Percentiles rank a stretch among this genome's conserved stretches.
These are phyloP conservation scores for Lagopus leucura DNA, from an alignment of 2,113 vertebrate genomes.

Conservation along the genomic window DNA sequence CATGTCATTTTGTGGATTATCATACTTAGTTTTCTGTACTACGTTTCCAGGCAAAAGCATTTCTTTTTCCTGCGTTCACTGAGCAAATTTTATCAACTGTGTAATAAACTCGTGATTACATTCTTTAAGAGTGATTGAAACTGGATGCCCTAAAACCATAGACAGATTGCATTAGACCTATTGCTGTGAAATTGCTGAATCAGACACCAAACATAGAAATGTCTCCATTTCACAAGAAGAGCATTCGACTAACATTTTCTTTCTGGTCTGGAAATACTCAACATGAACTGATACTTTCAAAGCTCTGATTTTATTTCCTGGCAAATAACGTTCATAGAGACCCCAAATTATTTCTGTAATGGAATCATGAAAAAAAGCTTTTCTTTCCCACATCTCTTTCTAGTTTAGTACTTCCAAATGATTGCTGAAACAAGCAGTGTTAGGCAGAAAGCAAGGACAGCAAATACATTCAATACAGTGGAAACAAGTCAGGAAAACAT, in stretches of 20 bases:
- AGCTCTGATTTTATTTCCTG: not conserved
- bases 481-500: not conserved
- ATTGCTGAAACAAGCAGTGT: not conserved
- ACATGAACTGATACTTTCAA: not conserved
- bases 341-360: not conserved
- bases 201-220: not conserved
- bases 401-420: not conserved
- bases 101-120: not conserved
- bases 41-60: not conserved
- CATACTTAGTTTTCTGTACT: not conserved
- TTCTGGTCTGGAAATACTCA: not conserved
- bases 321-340: not conserved
- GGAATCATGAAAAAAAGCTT: not conserved
- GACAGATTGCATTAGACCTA: constrained; percentile 4
- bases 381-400: not conserved
- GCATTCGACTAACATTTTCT: not conserved
- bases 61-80: not conserved
- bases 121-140: constrained; percentile 26
- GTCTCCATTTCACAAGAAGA: constrained; percentile 26
- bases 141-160: not conserved
- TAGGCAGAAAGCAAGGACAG: not conserved
- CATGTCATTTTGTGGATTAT: not conserved
- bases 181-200: constrained; percentile 42
- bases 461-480: not conserved
- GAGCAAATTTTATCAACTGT: not conserved